Base-by-base conservation (phyloP, 2,888 invertebrate genomes). In the Eupeodes luniger region DNA sequence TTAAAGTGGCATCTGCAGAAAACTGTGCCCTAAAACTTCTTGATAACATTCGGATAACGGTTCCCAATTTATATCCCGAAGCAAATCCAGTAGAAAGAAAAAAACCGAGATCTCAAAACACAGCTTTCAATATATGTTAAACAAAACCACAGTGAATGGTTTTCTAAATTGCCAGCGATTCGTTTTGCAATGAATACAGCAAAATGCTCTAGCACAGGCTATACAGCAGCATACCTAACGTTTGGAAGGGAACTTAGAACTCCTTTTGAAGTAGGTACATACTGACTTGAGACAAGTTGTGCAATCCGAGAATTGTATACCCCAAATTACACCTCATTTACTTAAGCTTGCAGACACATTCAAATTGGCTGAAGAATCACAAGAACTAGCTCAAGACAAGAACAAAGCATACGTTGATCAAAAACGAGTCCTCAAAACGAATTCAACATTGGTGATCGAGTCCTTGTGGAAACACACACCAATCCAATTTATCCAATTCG, bases 31-130 rank as follows among this genome's bases (percentile, higher is more conserved):
- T 36, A 0, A 89, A 77, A 0, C 76, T 93, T 0, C 64, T 93
- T 0, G 81, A 92, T 40, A 92, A 93, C 62, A 40, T 14, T 62
- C 62, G 40, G 92, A 93, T 53, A 93, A 93, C 19, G 93, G 93
- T 0, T 77, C 90, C 0, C 92, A 92, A 66, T 92, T 93, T 75
- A 89, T 92, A 0, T 47, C 78, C 89, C 0, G 81, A 90, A 82
- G 80, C 85, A 11, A 90, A 89, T 67, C 84, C 90, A 2, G 87
- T 88, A 1, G 90, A 88, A 70, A 53, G 82, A 0, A 84, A 86
- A 86, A 44, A 89, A 83, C 47, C 19, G 83, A 19, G 84, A 84
- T 19, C 40, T 84, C 2, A 84, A 84, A 67, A 62, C 79, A 10
- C 59, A 76, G 27, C 19, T 49, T 64, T 36, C 70, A 5, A 70